Evolutionary conservation across 2,888 invertebrate species (phyloP).

Genomic region (Gari tellinella): DNA sequence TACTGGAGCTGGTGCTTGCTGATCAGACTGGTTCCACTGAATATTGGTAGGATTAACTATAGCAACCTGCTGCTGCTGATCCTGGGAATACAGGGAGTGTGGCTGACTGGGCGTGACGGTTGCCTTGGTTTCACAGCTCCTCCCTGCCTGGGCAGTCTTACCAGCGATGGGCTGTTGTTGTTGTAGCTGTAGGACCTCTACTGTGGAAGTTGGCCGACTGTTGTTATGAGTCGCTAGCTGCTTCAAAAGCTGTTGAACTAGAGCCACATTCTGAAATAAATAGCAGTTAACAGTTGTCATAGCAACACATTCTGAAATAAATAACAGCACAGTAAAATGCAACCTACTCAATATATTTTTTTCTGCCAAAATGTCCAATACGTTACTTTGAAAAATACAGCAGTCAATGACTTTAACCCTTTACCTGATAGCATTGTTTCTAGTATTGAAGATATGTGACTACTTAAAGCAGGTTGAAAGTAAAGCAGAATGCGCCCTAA

Average conservation of each 20-base stretch:
- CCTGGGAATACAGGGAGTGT: neutral
- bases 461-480: no score
- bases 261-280: conserved; percentile 14
- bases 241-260: conserved; percentile 16
- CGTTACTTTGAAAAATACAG: no score
- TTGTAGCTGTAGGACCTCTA: neutral
- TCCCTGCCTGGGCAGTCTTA: neutral
- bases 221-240: conserved; percentile 11
- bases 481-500: no score
- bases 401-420: no score
- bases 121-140: conserved; percentile 5
- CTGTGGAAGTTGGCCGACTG: neutral
- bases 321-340: no score
- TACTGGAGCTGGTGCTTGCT: no score
- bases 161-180: neutral
- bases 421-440: no score
- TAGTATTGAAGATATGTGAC: no score
- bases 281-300: neutral
- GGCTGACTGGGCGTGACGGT: neutral
- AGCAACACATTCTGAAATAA: neutral
- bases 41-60: neutral
- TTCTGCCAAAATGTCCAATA: no score
- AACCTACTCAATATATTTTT: no score
- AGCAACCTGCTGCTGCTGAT: conserved; percentile 1
- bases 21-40: no score